Evolutionary conservation across 2,797 vertebrate genomes (phyloP).

Genomic region (Iguana delicatissima): DNA sequence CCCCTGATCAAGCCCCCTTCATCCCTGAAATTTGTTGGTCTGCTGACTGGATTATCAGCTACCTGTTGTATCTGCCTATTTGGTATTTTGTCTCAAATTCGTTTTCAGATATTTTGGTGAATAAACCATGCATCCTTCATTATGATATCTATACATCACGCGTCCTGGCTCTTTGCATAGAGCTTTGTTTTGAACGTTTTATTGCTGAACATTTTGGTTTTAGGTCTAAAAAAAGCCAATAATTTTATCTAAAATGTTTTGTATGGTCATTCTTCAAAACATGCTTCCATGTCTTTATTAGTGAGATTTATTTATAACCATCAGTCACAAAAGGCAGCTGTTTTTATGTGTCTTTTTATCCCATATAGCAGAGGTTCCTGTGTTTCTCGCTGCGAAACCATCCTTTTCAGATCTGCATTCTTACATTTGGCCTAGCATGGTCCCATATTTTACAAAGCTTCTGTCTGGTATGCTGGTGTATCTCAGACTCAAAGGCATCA

Average conservation of each 20-base stretch:
- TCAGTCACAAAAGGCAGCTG: background rate
- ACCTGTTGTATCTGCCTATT: background rate
- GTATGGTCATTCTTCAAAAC: background rate
- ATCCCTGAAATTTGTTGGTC: background rate
- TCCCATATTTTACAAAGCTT: no score
- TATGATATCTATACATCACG: background rate
- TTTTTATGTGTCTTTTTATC: background rate
- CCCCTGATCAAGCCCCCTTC: no score
- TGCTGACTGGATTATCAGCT: background rate
- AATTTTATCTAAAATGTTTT: background rate
- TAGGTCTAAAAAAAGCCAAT: background rate
- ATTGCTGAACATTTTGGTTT: background rate
- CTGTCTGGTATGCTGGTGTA: no score
- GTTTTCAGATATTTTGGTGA: background rate
- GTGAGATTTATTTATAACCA: background rate
- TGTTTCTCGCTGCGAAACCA: background rate
- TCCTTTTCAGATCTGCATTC: background rate
- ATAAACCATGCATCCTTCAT: background rate
- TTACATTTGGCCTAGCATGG: background rate
- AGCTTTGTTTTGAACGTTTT: background rate
- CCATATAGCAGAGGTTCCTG: no score
- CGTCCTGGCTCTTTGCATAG: background rate
- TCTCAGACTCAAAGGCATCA: no score
- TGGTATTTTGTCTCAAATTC: background rate
- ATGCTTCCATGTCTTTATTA: background rate